Evolutionary conservation across 2,888 invertebrate genomes (phyloP).

Genomic region (Drosophila algonquin): DNA sequence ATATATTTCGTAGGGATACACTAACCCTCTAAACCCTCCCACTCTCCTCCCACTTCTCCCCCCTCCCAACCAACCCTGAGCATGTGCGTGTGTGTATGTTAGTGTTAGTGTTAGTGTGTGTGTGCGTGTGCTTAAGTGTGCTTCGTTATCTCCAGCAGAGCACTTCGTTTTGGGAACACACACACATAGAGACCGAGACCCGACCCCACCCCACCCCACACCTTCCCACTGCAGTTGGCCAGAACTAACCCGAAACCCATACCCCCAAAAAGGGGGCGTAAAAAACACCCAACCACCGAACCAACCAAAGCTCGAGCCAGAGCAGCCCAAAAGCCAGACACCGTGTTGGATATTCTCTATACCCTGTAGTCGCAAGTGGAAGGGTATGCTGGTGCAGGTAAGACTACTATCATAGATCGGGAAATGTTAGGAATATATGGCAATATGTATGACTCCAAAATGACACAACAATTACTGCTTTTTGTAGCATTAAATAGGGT

Average conservation of each 20-base stretch:
- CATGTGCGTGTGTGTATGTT: conserved; percentile 40
- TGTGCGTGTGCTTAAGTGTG: conserved; percentile 74
- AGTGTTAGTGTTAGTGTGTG: conserved; percentile 44
- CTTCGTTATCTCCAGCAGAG: conserved; percentile 79
- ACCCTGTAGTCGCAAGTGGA: not conserved
- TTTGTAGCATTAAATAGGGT: no score
- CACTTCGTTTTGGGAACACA: conserved; percentile 76
- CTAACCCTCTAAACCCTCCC: not conserved
- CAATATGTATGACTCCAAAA: no score
- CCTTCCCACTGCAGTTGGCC: conserved; percentile 55
- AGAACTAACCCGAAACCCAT: conserved; percentile 58
- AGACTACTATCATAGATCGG: no score
- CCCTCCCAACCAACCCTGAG: conserved; percentile 13
- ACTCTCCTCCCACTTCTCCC: not conserved
- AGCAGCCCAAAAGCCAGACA: conserved; percentile 71
- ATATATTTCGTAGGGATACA: conserved; percentile 73
- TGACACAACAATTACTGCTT: no score
- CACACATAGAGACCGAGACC: conserved; percentile 31
- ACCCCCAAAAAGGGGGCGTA: not conserved
- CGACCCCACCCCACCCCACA: conserved; percentile 4
- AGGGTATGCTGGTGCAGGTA: not conserved
- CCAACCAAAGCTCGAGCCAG: conserved; percentile 51
- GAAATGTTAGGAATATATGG: not conserved
- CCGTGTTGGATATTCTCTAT: conserved; percentile 38
- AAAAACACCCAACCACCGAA: conserved; percentile 39